phyloP scores from a whole-genome alignment of 1,140 invertebrate genomes.

The Drosophila busckii region DNA sequence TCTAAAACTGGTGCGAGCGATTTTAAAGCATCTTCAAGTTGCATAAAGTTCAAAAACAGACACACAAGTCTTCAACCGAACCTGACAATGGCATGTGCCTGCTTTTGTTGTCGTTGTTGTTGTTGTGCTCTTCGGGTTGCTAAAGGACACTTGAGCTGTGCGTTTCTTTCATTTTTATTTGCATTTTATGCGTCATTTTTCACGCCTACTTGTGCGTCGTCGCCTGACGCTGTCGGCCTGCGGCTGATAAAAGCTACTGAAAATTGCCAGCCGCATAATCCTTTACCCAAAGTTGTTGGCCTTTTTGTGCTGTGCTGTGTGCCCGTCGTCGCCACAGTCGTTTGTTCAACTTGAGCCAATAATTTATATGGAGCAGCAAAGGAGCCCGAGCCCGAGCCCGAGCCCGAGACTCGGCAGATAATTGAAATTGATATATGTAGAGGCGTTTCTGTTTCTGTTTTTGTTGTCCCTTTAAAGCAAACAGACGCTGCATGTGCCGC shows the following conservation, averaged over 20 bases:
- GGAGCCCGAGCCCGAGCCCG: conserved; percentile 9
- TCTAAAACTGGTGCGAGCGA: not conserved
- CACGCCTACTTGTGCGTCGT: conserved; percentile 38
- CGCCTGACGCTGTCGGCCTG: conserved; percentile 59
- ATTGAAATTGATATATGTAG: conserved; percentile 74
- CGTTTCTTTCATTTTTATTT: too few species aligned
- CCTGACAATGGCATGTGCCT: conserved; percentile 27
- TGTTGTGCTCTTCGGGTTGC: too few species aligned
- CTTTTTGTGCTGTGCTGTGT: too few species aligned
- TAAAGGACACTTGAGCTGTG: conserved; percentile 59
- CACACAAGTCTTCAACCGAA: conserved; percentile 9
- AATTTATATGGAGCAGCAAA: conserved; percentile 68
- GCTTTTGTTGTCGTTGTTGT: too few species aligned
- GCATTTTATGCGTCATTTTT: conserved; percentile 76
- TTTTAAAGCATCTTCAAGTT: conserved; percentile 33
- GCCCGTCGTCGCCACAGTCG: conserved; percentile 9
- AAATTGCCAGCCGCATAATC: conserved; percentile 64
- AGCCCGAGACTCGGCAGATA: conserved; percentile 44
- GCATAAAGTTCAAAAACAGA: conserved; percentile 18
- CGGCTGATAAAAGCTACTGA: conserved; percentile 64
- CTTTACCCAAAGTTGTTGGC: conserved; percentile 58
- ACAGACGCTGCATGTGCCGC: conserved; percentile 36
- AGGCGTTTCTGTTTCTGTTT: conserved; percentile 18
- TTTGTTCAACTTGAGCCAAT: conserved; percentile 44
- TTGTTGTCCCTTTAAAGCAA: conserved; percentile 49